phyloP scores from a whole-genome alignment of 2,888 invertebrate species.

The Tetheella fluctuosa region DNA sequence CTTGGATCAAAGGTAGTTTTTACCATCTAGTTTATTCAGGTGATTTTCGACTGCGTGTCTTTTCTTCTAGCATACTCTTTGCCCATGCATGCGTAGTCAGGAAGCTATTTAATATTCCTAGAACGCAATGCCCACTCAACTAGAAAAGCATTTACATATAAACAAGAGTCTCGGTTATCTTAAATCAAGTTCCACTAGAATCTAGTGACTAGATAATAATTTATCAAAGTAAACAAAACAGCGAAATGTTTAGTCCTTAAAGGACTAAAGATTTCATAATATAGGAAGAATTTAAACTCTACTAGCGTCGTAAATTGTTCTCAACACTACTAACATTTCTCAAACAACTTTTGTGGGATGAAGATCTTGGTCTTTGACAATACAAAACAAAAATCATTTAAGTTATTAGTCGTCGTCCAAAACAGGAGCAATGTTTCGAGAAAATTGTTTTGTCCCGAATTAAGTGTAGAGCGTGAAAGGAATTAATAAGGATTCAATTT shows the following conservation, averaged over 20 bases:
- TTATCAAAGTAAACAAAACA: background rate
- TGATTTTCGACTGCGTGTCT: background rate
- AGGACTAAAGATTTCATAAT: background rate
- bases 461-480: background rate
- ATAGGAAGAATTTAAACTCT: background rate
- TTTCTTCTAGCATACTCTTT: conserved; percentile 11
- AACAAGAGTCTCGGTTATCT: conserved; percentile 11
- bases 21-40: background rate
- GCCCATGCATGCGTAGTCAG: conserved; percentile 21
- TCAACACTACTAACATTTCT: conserved; percentile 9
- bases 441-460: background rate
- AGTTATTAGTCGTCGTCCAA: background rate
- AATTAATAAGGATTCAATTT: background rate
- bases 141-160: background rate
- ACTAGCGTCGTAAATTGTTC: conserved; percentile 10
- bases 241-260: too few relatives aligned
- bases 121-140: conserved; percentile 13
- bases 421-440: background rate
- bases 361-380: background rate
- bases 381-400: background rate
- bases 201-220: background rate
- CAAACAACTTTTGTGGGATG: background rate
- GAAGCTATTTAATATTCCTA: conserved; percentile 32
- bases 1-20: conserved; percentile 1
- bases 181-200: background rate